A percentile compares a stretch with the other conserved stretches of the same genome.
Evolutionary conservation across 2,888 invertebrate species (phyloP).

Genomic region (Aleiodes testaceus): DNA sequence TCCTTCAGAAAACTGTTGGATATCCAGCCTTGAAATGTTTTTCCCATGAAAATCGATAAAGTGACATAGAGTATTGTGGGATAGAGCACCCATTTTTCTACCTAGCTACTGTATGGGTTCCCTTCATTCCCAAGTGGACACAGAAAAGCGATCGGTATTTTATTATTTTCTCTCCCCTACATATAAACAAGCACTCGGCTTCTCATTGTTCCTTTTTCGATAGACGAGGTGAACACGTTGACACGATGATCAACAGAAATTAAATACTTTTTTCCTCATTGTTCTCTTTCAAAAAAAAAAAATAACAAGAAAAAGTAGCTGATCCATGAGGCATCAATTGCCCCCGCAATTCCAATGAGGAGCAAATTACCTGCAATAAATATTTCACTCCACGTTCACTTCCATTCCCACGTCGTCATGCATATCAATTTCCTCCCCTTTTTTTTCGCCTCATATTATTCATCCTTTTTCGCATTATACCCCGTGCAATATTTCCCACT

Average conservation of each 20-base stretch:
- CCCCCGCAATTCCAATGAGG: neutral
- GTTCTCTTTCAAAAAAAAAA: too few relatives aligned
- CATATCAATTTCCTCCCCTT: neutral
- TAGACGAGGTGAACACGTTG: neutral
- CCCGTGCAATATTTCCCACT: too few relatives aligned
- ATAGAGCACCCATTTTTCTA: neutral
- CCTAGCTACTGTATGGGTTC: neutral
- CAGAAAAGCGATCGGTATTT: conserved; percentile 23
- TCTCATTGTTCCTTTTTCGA: neutral
- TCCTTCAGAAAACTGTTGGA: conserved; percentile 4
- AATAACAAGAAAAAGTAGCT: neutral
- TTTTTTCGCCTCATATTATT: neutral
- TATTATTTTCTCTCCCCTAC: conserved; percentile 9
- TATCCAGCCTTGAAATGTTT: conserved; percentile 19
- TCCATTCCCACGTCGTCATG: neutral
- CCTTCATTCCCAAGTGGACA: conserved; percentile 20
- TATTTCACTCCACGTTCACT: neutral
- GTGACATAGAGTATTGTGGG: conserved; percentile 10
- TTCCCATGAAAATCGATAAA: conserved; percentile 25
- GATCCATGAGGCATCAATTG: neutral
- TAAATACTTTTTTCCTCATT: neutral
- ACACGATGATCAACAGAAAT: neutral
- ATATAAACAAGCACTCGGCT: conserved; percentile 1
- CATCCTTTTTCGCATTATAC: too few relatives aligned
- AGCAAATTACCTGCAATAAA: conserved; percentile 7